Percentiles rank a stretch among this genome's conserved stretches.
Conservation (phyloP, 2,113 vertebrate genomes). For the Notarius lentiginosus region DNA sequence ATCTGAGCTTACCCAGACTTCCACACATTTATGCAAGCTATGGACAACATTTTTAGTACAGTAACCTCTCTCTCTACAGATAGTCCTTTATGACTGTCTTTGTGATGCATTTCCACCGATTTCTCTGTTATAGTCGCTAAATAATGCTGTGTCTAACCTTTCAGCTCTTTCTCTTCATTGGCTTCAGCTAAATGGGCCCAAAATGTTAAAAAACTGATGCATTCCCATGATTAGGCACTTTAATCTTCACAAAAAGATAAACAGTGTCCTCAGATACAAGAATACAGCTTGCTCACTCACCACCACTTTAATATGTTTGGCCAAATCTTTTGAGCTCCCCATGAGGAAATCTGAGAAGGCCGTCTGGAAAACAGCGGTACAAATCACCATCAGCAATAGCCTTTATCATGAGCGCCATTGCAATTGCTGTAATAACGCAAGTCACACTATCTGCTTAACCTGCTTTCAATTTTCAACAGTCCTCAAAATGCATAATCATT, state of each 20-base stretch:
- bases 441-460: neutral
- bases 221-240: neutral
- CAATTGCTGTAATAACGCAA: neutral
- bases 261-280: neutral
- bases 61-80: neutral
- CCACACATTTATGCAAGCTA: neutral
- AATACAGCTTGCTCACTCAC: conserved; percentile 71
- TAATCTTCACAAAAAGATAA: neutral
- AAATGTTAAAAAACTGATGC: neutral
- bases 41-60: neutral
- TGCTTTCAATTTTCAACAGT: neutral
- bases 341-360: conserved; percentile 95
- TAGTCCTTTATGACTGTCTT: neutral
- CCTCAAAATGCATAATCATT: neutral
- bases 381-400: neutral
- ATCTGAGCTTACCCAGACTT: neutral
- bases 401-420: neutral
- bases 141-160: neutral
- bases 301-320: conserved; percentile 90
- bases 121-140: neutral
- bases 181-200: neutral
- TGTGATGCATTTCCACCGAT: neutral
- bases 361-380: conserved; percentile 70
- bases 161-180: neutral
- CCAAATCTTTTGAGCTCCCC: conserved; percentile 90